These are phyloP conservation scores for Hapalemur alaotrensis DNA, from an alignment of 2,797 vertebrate genomes.

Conservation along the genomic window DNA sequence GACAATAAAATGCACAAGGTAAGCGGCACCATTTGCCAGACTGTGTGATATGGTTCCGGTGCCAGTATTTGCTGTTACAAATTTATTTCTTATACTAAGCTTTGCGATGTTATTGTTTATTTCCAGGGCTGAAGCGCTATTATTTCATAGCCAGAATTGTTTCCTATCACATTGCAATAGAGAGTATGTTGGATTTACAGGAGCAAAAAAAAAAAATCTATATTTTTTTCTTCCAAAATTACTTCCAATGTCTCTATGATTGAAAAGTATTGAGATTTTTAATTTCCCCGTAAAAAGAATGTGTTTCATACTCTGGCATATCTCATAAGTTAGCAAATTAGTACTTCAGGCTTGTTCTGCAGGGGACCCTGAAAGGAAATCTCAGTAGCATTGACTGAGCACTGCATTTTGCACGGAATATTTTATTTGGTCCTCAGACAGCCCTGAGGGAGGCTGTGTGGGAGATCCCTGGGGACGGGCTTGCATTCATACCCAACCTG, in stretches of 20 bases:
- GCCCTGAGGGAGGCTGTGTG: background rate
- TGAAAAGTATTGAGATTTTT: background rate
- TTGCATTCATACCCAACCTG: background rate
- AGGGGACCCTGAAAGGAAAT: background rate
- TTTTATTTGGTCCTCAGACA: background rate
- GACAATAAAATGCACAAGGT: background rate
- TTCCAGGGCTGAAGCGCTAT: background rate
- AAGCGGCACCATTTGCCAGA: accelerated
- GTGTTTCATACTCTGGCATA: background rate
- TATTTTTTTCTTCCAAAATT: background rate
- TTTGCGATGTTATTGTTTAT: background rate
- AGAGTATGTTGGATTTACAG: background rate
- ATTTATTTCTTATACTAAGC: background rate
- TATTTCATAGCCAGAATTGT: background rate
- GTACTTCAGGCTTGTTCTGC: background rate
- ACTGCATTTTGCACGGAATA: background rate
- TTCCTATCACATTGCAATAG: background rate
- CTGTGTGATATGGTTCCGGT: accelerated
- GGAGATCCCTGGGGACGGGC: accelerated
- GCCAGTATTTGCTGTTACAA: background rate
- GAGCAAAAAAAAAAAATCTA: background rate
- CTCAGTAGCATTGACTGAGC: background rate
- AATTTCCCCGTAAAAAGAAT: background rate
- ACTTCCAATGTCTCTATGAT: background rate
- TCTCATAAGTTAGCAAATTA: background rate